Percentiles rank a stretch among this genome's conserved stretches.
phyloP scores from a whole-genome alignment of 2,113 vertebrate genomes.

The Albula goreensis region DNA sequence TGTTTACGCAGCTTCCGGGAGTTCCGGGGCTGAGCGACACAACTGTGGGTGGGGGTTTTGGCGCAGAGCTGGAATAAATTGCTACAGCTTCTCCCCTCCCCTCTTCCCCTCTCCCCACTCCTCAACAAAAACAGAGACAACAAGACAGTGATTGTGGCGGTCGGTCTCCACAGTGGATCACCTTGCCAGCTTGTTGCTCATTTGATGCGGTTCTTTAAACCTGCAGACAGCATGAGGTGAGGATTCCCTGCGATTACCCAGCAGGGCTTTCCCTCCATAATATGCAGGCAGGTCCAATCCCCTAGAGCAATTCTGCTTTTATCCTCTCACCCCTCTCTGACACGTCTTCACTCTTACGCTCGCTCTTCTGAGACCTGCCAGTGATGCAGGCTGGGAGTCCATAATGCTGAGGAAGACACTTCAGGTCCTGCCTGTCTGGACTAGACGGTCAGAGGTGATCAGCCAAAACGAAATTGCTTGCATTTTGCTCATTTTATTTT shows the following conservation, averaged over 20 bases:
- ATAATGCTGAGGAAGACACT: not conserved
- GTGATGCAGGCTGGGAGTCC: not conserved
- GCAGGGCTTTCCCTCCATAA: not conserved
- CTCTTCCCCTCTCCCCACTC: not conserved
- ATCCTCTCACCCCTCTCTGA: not conserved
- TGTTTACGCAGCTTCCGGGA: not conserved
- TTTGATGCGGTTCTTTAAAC: not conserved
- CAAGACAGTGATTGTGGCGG: not conserved
- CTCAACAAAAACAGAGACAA: not conserved
- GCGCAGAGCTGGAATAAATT: conserved; percentile 2
- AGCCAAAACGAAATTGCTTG: not conserved
- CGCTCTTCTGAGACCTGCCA: not conserved
- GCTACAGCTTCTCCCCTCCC: not conserved
- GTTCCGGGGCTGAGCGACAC: not conserved
- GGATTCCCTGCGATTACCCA: not conserved
- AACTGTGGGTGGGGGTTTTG: not conserved
- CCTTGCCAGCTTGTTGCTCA: not conserved
- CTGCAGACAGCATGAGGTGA: not conserved
- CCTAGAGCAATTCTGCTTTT: not conserved
- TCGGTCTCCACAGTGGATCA: not conserved
- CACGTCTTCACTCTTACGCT: not conserved
- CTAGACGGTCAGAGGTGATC: not conserved
- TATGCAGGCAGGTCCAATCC: not conserved
- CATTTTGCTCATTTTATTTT: conserved; percentile 1
- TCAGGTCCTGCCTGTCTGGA: not conserved